Evolutionary conservation across 2,888 invertebrate species (phyloP), one percentile per base, ranked within the genome.

Genomic region (Sphinx pinastri): DNA sequence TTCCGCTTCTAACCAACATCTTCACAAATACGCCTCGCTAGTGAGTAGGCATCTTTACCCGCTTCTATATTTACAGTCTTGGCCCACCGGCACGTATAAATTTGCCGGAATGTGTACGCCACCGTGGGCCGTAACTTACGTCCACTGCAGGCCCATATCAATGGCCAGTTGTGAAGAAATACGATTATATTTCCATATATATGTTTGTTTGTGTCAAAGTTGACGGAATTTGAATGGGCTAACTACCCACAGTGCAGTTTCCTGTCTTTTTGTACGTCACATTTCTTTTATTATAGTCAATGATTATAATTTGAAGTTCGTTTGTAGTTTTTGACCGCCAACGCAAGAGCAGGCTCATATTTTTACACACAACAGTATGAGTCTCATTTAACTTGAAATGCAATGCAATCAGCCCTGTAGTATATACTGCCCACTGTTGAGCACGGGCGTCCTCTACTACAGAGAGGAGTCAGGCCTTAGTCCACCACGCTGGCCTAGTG

Each of bases 91-190:
- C 38, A 11, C 57, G 14, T 55, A 68, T 47, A 57, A 68, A 68
- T 68, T 68, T 54, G 68, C 55, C 55, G 16, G 19, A 38, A 19
- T 19, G 11, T 16, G 47, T 16, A 47, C 55, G 67, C 16, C 68
- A 67, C 14, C 31, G 49, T 16, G 38, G 66, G 55, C 55, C 51
- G 67, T 67, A 70, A 70, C 19, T 67, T 58, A 70, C 16, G 45
- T 16, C 47, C 16, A 11, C 4, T 47, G n/a, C 45, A 60, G 60
- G 45, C 16, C 16, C 19, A 10, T 55, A 55, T 60, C 31, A 6
- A 16, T 60, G 38, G 16, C 19, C 12, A 19, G 8, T 16, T 54
- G 0, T 16, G 54, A 54, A 54, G n/a, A 7, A 54, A 54, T 54
- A 54, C 16, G 3, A 6, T 54, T 54, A 8, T 54, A 54, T 16